phyloP scores from a whole-genome alignment of 2,113 vertebrate species.

The Campylomormyrus numenius region DNA sequence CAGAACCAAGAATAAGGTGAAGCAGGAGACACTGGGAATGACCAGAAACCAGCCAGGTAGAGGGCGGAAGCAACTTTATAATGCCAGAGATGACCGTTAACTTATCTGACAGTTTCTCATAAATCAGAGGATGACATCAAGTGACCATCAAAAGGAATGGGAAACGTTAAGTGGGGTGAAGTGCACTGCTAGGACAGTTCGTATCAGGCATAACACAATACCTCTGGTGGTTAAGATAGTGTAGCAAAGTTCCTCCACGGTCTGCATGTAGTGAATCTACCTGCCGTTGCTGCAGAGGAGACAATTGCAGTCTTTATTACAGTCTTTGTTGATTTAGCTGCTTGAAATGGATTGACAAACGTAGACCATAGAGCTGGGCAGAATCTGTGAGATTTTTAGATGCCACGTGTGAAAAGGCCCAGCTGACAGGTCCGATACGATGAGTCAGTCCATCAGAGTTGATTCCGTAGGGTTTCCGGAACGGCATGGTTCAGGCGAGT shows the following conservation, averaged over 20 bases:
- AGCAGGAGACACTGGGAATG: no score
- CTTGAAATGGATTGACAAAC: neutral
- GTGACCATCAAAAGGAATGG: no score
- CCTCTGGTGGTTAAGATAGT: neutral
- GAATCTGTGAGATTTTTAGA: neutral
- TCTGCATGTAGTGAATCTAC: neutral
- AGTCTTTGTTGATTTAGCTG: neutral
- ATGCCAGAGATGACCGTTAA: no score
- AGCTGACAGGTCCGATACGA: neutral
- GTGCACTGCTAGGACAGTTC: no score
- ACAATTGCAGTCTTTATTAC: neutral
- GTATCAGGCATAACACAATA: neutral
- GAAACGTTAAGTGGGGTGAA: no score
- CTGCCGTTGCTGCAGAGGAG: neutral
- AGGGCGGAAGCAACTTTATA: no score
- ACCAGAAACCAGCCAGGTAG: no score
- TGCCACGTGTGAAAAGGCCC: neutral
- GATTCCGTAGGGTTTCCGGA: neutral
- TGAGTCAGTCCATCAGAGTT: neutral
- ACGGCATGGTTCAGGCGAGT: neutral
- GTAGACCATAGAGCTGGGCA: neutral
- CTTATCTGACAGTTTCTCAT: no score
- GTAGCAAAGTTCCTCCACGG: neutral
- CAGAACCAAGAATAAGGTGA: no score
- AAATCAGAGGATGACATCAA: no score